Conservation (phyloP, 2,888 invertebrate genomes). For the Sesamia inferens region DNA sequence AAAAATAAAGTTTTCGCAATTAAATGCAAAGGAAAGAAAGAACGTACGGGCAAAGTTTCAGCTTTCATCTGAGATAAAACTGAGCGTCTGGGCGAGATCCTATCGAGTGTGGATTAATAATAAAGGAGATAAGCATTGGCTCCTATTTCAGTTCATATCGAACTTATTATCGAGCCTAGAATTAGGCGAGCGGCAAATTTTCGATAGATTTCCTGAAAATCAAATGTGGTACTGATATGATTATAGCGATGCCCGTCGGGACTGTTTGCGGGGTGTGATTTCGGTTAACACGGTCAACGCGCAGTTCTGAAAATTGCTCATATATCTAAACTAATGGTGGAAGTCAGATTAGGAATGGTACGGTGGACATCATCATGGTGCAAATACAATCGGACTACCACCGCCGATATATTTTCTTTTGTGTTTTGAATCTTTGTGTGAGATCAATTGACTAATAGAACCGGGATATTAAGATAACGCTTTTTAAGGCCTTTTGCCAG, state of each 20-base stretch:
- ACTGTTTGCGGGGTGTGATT: conserved; percentile 30
- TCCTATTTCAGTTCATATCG: conserved; percentile 48
- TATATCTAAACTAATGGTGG: not conserved
- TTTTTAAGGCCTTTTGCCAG: too few species aligned
- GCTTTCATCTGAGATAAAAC: conserved; percentile 83
- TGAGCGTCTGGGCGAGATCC: conserved; percentile 79
- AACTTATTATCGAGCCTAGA: conserved; percentile 45
- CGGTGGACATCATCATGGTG: not conserved
- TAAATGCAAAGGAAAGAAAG: conserved; percentile 81
- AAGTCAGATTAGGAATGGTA: conserved; percentile 1
- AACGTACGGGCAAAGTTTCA: conserved; percentile 82
- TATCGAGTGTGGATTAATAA: conserved; percentile 82
- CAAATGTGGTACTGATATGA: conserved; percentile 42
- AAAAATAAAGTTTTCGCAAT: conserved; percentile 84
- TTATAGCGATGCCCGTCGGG: conserved; percentile 44
- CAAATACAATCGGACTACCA: not conserved
- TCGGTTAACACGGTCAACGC: conserved; percentile 24
- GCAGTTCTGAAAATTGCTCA: conserved; percentile 22
- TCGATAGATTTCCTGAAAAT: conserved; percentile 46
- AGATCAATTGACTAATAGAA: too few species aligned
- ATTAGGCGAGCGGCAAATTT: conserved; percentile 38
- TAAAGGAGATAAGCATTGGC: conserved; percentile 70
- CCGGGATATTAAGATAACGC: not conserved
- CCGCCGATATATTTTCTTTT: not conserved
- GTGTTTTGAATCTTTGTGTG: not conserved